Evolutionary conservation across 1,140 invertebrate genomes (phyloP), one percentile per base, ranked within the genome.

Genomic region (Pseudoatta argentina): DNA sequence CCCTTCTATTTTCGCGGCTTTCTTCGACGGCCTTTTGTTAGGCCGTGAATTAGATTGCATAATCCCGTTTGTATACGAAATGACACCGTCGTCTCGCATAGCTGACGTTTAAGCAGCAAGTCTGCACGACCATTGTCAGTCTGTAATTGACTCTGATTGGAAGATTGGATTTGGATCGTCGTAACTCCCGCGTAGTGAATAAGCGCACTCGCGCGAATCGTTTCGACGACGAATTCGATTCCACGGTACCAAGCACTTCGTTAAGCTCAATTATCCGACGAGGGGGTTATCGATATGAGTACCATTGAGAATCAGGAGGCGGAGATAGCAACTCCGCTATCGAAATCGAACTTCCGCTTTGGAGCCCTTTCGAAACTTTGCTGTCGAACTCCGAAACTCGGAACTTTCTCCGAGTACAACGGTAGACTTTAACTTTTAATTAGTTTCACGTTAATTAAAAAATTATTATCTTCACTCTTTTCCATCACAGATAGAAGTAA

Each of bases 91-190:
- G 93, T 93, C 93, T 94, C 91, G 89, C 89, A 86, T 82, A 91
- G 93, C 94, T 94, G 94, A 94, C 94, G 93, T 94, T 95, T 93
- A 94, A 92, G 92, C 91, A 86, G 88, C 85, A 87, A 85, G 87
- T 85, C 82, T 90, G 92, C 92, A 91, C 92, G 90, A 55, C 89
- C 92, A 94, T 94, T 94, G 93, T 94, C 90, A 91, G 91, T 83
- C 91, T 91, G 93, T 95, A 95, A 95, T 95, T 95, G 95, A 95
- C 93, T 95, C 93, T 93, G 95, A 95, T 95, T 95, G 94, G 94
- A 94, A 94, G 92, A 95, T 95, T 95, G 94, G 92, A 95, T 94
- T 94, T 94, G 94, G 92, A 95, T 95, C 93, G 93, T 92, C 88
- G 89, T 85, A 73, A 86, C 86, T 76, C 61, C 34, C 67, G 57